These are phyloP conservation scores for Aphelocoma coerulescens DNA, from an alignment of 2,113 vertebrate genomes.

Conservation along the genomic window DNA sequence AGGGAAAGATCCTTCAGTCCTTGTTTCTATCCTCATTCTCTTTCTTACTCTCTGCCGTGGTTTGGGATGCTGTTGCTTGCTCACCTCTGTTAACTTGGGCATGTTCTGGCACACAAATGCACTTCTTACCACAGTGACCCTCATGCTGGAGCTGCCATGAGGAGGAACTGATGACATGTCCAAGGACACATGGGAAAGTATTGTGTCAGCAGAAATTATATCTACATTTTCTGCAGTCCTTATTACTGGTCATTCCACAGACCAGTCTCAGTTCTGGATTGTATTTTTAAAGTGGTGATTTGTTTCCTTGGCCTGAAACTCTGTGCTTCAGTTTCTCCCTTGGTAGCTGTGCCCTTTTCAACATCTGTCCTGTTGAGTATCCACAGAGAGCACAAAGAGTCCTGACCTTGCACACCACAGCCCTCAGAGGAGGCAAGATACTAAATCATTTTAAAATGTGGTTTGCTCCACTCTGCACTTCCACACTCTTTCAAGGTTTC, in stretches of 20 bases:
- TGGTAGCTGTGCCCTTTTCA: background rate
- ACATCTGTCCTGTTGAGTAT: background rate
- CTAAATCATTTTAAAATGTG: background rate
- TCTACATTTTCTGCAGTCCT: background rate
- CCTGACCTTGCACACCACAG: background rate
- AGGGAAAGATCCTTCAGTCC: background rate
- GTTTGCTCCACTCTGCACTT: background rate
- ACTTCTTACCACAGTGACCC: background rate
- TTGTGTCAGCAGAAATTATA: background rate
- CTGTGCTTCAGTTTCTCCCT: background rate
- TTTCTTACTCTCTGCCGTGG: background rate
- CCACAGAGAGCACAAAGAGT: rapidly evolving
- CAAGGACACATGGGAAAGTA: background rate
- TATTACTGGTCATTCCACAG: background rate
- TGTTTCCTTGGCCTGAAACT: background rate
- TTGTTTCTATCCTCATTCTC: background rate
- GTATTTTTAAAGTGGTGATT: background rate
- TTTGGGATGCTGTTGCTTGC: background rate
- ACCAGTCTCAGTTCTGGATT: background rate
- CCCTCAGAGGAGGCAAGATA: background rate
- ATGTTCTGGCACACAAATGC: background rate
- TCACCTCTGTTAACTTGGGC: background rate
- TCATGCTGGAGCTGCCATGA: background rate
- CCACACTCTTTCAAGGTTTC: background rate
- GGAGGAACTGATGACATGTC: background rate